A percentile compares a stretch with the other conserved stretches of the same genome.
Conservation (phyloP, 35 echinoderm and acorn worm genomes). For the Nesometra sesokonis region DNA sequence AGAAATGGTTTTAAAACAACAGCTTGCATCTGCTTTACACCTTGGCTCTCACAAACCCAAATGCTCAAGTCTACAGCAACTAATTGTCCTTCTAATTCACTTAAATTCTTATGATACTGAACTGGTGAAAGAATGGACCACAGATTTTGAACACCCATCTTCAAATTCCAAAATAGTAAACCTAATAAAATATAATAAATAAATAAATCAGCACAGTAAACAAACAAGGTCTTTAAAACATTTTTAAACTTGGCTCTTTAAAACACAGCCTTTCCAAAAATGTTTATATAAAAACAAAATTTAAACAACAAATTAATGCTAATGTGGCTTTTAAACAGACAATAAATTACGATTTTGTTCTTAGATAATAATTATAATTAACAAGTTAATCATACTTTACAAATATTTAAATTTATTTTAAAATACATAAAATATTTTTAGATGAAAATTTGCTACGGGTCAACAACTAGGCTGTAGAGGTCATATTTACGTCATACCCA, state of each 20-base stretch:
- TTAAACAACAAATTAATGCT: not conserved
- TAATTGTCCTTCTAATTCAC: constrained; percentile 36
- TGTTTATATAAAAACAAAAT: not conserved
- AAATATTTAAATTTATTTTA: not conserved
- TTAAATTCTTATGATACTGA: constrained; percentile 30
- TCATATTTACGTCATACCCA: not conserved
- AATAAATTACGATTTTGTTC: not conserved
- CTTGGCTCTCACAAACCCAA: constrained; percentile 83
- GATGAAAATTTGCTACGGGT: not conserved
- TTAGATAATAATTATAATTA: not conserved
- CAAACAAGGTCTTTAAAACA: not conserved
- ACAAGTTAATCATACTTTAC: not conserved
- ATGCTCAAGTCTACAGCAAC: constrained; percentile 86
- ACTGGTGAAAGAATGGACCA: constrained; percentile 78
- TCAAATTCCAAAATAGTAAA: not conserved
- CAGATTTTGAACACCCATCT: constrained; percentile 80
- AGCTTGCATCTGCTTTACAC: constrained; percentile 65
- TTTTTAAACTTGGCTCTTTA: not conserved
- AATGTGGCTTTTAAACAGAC: not conserved
- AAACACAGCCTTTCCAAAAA: not conserved
- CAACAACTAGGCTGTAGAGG: not conserved
- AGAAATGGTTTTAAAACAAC: constrained; percentile 80
- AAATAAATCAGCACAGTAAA: not conserved
- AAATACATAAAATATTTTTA: not conserved
- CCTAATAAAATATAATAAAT: not conserved